Conservation (phyloP, 1,140 invertebrate genomes). For the Diprion similis region DNA sequence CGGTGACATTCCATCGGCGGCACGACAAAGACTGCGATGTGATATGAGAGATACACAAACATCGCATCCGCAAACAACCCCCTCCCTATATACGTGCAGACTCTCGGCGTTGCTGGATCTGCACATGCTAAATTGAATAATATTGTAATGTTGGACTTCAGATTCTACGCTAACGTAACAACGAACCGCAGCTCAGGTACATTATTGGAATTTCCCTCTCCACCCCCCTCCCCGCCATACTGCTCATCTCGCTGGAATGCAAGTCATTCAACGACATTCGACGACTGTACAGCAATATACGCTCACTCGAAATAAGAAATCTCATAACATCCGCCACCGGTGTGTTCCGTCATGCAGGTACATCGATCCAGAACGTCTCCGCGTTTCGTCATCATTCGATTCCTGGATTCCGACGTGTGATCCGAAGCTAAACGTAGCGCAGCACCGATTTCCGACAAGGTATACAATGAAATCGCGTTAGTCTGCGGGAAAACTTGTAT, state of each 20-base stretch:
- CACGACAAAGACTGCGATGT: constrained; percentile 5
- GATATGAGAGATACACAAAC: neutral
- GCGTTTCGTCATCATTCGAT: no score
- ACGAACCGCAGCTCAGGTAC: constrained; percentile 41
- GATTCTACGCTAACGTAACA: constrained; percentile 31
- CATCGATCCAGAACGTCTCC: no score
- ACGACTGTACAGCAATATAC: constrained; percentile 23
- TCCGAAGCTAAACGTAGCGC: no score
- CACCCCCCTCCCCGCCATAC: constrained; percentile 39
- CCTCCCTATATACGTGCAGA: neutral
- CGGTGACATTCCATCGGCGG: neutral
- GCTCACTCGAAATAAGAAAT: no score
- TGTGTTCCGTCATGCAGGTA: no score
- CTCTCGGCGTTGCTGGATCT: neutral
- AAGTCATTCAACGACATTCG: constrained; percentile 46
- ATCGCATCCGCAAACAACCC: no score
- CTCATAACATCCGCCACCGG: no score
- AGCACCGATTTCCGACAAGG: no score
- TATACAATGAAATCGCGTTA: no score
- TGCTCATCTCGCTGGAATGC: constrained; percentile 46
- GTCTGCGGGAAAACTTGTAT: no score
- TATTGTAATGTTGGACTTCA: constrained; percentile 51
- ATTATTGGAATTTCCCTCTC: constrained; percentile 50
- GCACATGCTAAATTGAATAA: constrained; percentile 49
- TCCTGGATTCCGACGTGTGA: no score